A percentile compares a stretch with the other conserved stretches of the same genome.
phyloP scores from a whole-genome alignment of 1,140 invertebrate genomes.

The Cryptotermes secundus region DNA sequence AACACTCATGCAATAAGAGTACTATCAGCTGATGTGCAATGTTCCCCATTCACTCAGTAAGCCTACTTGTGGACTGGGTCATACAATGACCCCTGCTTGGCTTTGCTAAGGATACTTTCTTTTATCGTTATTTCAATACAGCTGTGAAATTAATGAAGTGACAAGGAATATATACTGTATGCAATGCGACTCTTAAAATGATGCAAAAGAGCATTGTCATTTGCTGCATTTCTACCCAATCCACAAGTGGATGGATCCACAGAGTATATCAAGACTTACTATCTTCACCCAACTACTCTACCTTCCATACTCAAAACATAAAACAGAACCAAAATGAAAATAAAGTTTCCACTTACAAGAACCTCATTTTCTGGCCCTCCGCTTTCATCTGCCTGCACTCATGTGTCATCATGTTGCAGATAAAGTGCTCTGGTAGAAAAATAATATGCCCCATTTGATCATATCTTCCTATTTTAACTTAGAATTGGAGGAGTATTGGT shows the following conservation, averaged over 20 bases:
- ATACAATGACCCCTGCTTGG: background rate
- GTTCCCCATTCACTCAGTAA: background rate
- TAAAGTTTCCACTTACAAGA: slow-evolving; percentile 26
- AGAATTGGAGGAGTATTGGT: background rate
- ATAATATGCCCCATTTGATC: slow-evolving; percentile 2
- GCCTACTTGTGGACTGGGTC: background rate
- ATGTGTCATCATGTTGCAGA: background rate
- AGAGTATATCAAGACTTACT: background rate
- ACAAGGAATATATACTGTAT: too few species aligned
- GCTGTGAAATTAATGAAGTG: too few species aligned
- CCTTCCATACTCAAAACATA: background rate
- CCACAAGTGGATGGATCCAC: slow-evolving; percentile 7
- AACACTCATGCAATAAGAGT: background rate
- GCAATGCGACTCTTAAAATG: too few species aligned
- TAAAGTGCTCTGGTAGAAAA: slow-evolving; percentile 1
- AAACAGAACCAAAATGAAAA: slow-evolving; percentile 23
- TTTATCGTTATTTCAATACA: too few species aligned
- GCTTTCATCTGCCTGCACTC: slow-evolving; percentile 3
- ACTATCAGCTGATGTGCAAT: background rate
- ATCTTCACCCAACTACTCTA: background rate
- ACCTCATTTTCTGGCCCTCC: background rate
- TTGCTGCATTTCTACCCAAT: background rate
- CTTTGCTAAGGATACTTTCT: too few species aligned
- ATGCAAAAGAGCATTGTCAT: too few species aligned
- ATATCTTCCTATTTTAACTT: slow-evolving; percentile 22